Percentiles rank a stretch among this genome's conserved stretches.
These are phyloP conservation scores for Ascaphus truei DNA, from an alignment of 2,113 vertebrate species.

Conservation along the genomic window DNA sequence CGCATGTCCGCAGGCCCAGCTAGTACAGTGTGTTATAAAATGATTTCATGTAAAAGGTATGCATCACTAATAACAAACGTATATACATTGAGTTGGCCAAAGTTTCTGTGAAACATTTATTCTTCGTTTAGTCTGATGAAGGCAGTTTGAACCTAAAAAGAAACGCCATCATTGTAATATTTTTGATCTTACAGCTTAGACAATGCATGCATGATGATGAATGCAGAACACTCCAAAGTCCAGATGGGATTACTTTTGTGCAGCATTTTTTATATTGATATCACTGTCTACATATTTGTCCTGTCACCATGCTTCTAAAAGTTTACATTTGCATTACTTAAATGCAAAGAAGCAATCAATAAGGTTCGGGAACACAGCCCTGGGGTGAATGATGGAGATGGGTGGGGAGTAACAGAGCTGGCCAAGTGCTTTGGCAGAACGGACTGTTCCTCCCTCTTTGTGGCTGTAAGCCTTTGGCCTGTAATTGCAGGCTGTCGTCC, in stretches of 20 bases:
- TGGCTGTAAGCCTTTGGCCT: slow-evolving; percentile 16
- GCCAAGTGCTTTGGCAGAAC: slow-evolving; percentile 25
- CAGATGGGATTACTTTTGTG: slow-evolving; percentile 8
- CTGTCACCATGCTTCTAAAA: slow-evolving; percentile 18
- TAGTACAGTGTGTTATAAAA: too few relatives aligned
- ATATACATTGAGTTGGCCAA: neutral
- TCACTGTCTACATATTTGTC: slow-evolving; percentile 19
- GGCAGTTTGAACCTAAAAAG: neutral
- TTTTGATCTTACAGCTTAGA: slow-evolving; percentile 4
- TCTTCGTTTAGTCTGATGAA: too few relatives aligned
- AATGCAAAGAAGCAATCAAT: slow-evolving; percentile 37
- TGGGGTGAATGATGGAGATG: slow-evolving; percentile 19
- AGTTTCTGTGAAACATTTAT: neutral
- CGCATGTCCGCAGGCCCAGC: too few relatives aligned
- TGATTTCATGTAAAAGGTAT: too few relatives aligned
- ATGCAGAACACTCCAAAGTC: slow-evolving; percentile 10
- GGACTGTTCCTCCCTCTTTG: neutral
- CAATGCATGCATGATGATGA: neutral
- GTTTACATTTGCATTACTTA: slow-evolving; percentile 25
- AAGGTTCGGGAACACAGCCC: slow-evolving; percentile 21
- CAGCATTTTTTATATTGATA: slow-evolving; percentile 25
- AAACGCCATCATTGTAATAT: neutral
- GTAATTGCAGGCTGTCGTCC: slow-evolving; percentile 1
- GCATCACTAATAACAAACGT: too few relatives aligned
- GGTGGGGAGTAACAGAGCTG: slow-evolving; percentile 7